phyloP scores from a whole-genome alignment of 2,797 vertebrate species.

The Thaleichthys pacificus region DNA sequence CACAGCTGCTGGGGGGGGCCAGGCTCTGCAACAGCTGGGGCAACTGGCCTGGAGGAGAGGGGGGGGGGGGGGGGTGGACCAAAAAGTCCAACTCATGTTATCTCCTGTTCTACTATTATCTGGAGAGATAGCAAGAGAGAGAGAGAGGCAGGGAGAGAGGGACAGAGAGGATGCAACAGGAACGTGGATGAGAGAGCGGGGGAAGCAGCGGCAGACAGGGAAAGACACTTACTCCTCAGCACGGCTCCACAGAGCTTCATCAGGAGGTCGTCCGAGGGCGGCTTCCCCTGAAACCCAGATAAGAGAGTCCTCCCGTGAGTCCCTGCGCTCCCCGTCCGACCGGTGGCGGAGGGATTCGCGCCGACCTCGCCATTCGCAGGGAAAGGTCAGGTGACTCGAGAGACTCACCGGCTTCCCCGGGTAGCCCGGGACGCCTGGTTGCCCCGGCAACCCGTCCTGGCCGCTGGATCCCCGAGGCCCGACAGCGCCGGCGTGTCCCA shows the following conservation, averaged over 20 bases:
- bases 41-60: conserved; percentile 67
- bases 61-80: too few relatives aligned
- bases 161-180: too few relatives aligned
- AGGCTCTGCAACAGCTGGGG: conserved; percentile 71
- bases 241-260: conserved; percentile 74
- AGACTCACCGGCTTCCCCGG: conserved; percentile 81
- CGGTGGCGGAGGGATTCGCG: too few relatives aligned
- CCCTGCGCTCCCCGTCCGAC: conserved; percentile 7
- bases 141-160: background rate
- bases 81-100: background rate
- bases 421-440: conserved; percentile 77
- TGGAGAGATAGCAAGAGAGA: conserved; percentile 8
- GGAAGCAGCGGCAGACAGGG: background rate
- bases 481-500: conserved; percentile 59
- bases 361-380: background rate
- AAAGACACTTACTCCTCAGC: conserved; percentile 72
- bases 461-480: conserved; percentile 76
- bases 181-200: too few relatives aligned
- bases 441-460: conserved; percentile 73
- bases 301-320: conserved; percentile 17
- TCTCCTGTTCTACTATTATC: background rate
- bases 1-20: conserved; percentile 56
- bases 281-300: conserved; percentile 76
- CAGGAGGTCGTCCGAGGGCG: conserved; percentile 77
- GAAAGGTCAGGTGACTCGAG: background rate